Base-by-base conservation (phyloP, 1,140 invertebrate species). In the Drosophila sp. region DNA sequence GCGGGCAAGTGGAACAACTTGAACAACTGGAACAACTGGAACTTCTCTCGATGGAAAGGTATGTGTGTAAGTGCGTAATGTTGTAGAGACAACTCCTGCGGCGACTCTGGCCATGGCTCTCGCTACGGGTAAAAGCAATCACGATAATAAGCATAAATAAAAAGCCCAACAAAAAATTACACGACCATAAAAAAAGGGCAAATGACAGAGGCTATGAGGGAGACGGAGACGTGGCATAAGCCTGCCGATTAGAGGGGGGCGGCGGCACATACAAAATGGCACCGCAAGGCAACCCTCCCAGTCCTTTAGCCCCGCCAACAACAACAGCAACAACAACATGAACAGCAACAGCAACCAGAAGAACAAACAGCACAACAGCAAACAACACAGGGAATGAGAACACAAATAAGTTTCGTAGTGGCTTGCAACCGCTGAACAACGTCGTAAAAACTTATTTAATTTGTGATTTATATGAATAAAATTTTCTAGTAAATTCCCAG, bases 401-500 rank as follows among this genome's bases (percentile, higher is more conserved):
- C 78, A 89, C 81, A 87, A 89, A 77, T 86, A 87, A 87, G 84
- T 87, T 89, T 63, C 71, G 79, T 89, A 83, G 79, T 89, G 83
- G 82, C 66, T 62, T 70, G 76, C 69, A 81, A 77, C 83, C 84
- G 76, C 80, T 77, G 83, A 87, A 89, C 83, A 87, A 89, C 69
- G 80, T 87, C 83, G 83, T 87, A 87, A 87, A 87, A 87, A 87
- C 83, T 87, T 87, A 87, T 87, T 87, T 87, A 87, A 87, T 87
- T 87, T 87, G 83, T 87, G 83, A 87, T 87, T 87, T 87, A 87
- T 87, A 87, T 87, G 83, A 87, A 87, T 87, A 87, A 89, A 87
- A 89, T 83, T 87, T 78, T 89, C 72, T 87, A 89, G 78, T 87
- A 87, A 89, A 87, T 82, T 87, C 78, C 43, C 83, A 51, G 79